phyloP scores from a whole-genome alignment of 2,797 vertebrate genomes.

The Cirrhinus mrigala region DNA sequence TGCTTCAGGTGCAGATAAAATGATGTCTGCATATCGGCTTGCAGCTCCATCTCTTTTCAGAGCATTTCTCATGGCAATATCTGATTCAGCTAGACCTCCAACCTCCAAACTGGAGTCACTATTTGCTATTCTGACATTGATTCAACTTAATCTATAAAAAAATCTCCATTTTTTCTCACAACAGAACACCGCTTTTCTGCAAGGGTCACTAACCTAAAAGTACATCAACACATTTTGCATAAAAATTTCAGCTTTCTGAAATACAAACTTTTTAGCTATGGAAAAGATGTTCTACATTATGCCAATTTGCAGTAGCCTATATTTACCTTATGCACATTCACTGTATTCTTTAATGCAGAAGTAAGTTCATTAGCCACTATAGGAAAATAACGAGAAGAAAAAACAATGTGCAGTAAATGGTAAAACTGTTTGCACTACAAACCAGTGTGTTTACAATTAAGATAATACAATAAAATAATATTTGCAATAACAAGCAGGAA shows the following conservation, averaged over 20 bases:
- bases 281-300: background rate
- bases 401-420: too few species aligned
- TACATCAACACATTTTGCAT: background rate
- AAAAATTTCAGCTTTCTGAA: background rate
- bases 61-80: conserved; percentile 38
- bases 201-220: background rate
- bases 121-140: conserved; percentile 32
- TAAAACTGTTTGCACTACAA: too few species aligned
- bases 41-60: conserved; percentile 37
- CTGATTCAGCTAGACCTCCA: conserved; percentile 39
- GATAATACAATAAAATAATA: too few species aligned
- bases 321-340: background rate
- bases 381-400: too few species aligned
- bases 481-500: too few species aligned
- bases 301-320: background rate
- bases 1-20: conserved; percentile 47
- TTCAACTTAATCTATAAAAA: conserved; percentile 21
- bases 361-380: too few species aligned
- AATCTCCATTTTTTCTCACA: conserved; percentile 23
- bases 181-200: background rate
- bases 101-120: conserved; percentile 26
- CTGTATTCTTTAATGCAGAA: too few species aligned
- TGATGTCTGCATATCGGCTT: conserved; percentile 49
- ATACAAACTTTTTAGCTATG: background rate
- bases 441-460: too few species aligned